A percentile compares a stretch with the other conserved stretches of the same genome.
These are phyloP conservation scores for Oriolus oriolus DNA, from an alignment of 2,113 vertebrate genomes.

Conservation along the genomic window DNA sequence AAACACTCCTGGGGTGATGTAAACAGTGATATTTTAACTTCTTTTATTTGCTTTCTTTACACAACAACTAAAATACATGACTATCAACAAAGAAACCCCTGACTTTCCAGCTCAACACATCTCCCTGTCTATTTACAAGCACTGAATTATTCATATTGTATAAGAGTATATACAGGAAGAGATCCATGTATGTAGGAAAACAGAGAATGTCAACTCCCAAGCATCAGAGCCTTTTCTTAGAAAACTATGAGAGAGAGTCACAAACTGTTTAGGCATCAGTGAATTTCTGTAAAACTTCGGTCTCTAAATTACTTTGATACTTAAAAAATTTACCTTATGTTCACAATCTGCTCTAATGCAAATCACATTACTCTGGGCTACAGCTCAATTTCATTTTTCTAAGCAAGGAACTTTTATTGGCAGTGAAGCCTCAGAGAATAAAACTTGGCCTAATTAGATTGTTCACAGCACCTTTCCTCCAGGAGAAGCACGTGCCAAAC, in stretches of 20 bases:
- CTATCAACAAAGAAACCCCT: not conserved
- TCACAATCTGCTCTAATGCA: constrained; percentile 42
- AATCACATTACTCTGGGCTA: constrained; percentile 12
- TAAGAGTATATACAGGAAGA: not conserved
- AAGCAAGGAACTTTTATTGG: not conserved
- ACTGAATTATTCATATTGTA: not conserved
- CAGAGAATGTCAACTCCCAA: not conserved
- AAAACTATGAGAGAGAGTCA: not conserved
- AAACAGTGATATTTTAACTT: not conserved
- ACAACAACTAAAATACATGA: not conserved
- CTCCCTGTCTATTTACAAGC: not conserved
- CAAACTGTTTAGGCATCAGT: not conserved
- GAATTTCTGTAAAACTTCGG: not conserved
- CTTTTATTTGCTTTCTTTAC: not conserved
- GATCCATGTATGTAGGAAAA: not conserved
- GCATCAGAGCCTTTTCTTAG: not conserved
- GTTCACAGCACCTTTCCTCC: not conserved
- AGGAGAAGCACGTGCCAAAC: not conserved
- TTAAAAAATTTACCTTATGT: constrained; percentile 42
- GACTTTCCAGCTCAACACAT: not conserved
- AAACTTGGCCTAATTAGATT: constrained; percentile 34
- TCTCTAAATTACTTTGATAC: not conserved
- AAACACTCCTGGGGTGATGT: not conserved
- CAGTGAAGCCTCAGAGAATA: constrained; percentile 4
- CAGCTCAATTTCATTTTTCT: constrained; percentile 5